Base-by-base conservation (phyloP, 2,797 vertebrate species). In the Chelon auratus region DNA sequence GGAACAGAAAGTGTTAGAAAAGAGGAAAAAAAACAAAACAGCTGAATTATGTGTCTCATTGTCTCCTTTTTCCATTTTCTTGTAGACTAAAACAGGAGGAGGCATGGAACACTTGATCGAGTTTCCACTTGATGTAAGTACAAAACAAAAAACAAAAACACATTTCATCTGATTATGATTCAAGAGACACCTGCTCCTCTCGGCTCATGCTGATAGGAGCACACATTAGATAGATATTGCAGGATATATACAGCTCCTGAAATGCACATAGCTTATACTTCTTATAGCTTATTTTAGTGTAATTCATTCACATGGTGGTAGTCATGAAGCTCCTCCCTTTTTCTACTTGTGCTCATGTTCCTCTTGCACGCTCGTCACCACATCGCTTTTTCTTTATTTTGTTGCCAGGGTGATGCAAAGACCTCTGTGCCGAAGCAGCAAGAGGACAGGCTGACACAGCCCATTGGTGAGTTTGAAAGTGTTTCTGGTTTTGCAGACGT, bases 381-480 rank as follows among this genome's bases (percentile, higher is more conserved):
- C 52, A 62, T 75, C 10, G 55, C 55, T 77, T 77, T 85, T 81
- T 66, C 4, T 80, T 56, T 84, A 43, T 87, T 86, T 75, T 76
- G 88, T 95, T 94, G 87, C 79, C 91, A 99, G 97, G 94, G 89
- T 20, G 92, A 95, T 69, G 77, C 80, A 81, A 96, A 96, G 88
- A 90, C 87, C 61, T 85, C 91, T 9, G 70, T 54, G 1, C 54
- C 92, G 37, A 92, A 89, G 48, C 87, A 90, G 68, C 73, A 80
- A 61, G 96, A 96, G 62, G 93, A 95, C 0, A 81, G 88, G 61
- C 76, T 81, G 15, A 84, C 87, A 64, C 94, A 93, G 55, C 82
- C 91, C 20, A 85, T 77, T 85, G 97, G 98, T 99, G 91, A 96
- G 98, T 97, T 96, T 92, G 71, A 95, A 94, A 62, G n/a, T 33